Percentiles rank a stretch among this genome's conserved stretches.
Evolutionary conservation across 2,113 vertebrate species (phyloP).

Genomic region (Sturnus vulgaris): DNA sequence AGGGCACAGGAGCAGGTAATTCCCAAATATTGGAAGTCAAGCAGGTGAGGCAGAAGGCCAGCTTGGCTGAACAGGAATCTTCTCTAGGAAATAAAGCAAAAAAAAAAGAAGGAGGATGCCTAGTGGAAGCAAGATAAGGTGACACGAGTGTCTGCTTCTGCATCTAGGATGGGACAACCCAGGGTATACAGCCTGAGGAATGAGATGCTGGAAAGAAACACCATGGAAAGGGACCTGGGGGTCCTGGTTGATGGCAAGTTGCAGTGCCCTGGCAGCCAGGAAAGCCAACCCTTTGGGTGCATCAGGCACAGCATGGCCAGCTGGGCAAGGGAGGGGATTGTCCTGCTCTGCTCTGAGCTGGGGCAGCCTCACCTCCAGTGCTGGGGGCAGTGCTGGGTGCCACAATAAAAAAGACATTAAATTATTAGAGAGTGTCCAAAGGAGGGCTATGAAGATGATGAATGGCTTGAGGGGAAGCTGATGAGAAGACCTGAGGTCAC

Average conservation of each 20-base stretch:
- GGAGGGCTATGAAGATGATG: rapidly evolving
- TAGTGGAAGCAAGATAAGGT: not conserved
- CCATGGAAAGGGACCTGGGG: not conserved
- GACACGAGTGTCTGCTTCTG: not conserved
- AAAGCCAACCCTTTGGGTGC: rapidly evolving
- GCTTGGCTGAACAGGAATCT: not conserved
- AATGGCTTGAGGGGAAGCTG: rapidly evolving
- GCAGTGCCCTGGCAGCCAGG: not conserved
- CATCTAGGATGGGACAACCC: not conserved
- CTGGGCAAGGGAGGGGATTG: not conserved
- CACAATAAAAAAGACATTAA: not conserved
- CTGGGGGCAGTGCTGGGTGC: rapidly evolving
- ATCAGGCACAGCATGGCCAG: not conserved
- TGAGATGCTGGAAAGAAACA: not conserved
- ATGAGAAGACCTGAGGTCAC: not conserved
- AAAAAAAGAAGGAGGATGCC: not conserved
- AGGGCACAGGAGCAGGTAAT: not conserved
- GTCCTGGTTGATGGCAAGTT: rapidly evolving
- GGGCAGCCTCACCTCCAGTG: rapidly evolving
- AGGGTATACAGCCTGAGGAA: not conserved
- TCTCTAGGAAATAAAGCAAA: not conserved
- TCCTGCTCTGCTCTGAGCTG: rapidly evolving
- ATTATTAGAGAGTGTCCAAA: rapidly evolving
- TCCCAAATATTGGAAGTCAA: not conserved
- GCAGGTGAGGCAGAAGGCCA: not conserved